phyloP scores from a whole-genome alignment of 2,888 invertebrate genomes.

The Heliconius ismenius region DNA sequence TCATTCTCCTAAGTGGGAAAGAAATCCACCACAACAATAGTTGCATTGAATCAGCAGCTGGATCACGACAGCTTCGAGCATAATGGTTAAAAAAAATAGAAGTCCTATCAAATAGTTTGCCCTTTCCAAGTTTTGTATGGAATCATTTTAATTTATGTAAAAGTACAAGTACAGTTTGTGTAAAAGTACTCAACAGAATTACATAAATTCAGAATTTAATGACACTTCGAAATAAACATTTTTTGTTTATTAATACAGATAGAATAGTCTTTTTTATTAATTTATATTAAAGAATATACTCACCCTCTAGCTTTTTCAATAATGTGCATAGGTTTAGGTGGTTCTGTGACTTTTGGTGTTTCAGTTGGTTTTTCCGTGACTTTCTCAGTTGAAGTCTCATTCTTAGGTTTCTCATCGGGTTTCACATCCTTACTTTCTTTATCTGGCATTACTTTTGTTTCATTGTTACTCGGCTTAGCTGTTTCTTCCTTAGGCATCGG shows the following conservation, averaged over 20 bases:
- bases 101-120: background rate
- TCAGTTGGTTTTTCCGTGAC: conserved; percentile 47
- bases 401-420: conserved; percentile 16
- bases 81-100: background rate
- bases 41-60: too few relatives aligned
- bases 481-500: conserved; percentile 9
- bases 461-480: conserved; percentile 41
- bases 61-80: too few relatives aligned
- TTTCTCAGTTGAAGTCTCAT: conserved; percentile 34
- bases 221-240: background rate
- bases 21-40: background rate
- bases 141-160: background rate
- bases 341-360: conserved; percentile 48
- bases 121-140: background rate
- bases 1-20: background rate
- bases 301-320: conserved; percentile 61
- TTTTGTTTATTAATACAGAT: background rate
- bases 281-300: conserved; percentile 30
- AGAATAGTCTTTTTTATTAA: background rate
- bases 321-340: conserved; percentile 48
- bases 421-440: conserved; percentile 42
- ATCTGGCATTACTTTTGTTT: conserved; percentile 45
- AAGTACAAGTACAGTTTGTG: too few relatives aligned
- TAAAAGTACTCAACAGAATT: background rate
- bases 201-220: background rate